These are phyloP conservation scores for Aspidiotus rigidus DNA, from an alignment of 2,888 invertebrate genomes.

Conservation along the genomic window DNA sequence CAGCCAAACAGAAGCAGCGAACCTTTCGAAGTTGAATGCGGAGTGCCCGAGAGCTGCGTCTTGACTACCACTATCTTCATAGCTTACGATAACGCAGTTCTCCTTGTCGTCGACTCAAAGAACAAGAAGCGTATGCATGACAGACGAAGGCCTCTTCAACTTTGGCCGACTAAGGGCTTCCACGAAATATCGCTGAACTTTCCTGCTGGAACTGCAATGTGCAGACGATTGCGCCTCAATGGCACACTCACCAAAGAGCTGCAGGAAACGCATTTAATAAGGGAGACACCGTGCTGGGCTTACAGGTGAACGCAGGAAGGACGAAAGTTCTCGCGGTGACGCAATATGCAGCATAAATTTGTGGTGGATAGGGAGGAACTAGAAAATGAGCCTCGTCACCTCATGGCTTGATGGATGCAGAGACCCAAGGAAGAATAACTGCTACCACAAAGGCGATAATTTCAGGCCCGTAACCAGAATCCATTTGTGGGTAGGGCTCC, in stretches of 20 bases:
- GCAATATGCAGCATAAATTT: not conserved
- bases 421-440: not conserved
- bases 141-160: not conserved
- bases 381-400: conserved; percentile 2
- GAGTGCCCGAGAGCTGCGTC: not conserved
- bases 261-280: not conserved
- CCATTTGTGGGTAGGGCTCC: no score
- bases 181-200: not conserved
- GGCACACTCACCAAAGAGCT: not conserved
- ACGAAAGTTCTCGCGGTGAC: not conserved
- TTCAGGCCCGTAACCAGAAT: no score
- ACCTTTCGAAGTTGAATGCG: not conserved
- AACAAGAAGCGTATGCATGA: not conserved
- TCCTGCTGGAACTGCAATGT: not conserved
- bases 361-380: not conserved
- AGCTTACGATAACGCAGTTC: not conserved
- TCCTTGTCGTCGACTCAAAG: not conserved
- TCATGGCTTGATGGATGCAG: not conserved
- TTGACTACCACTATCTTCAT: not conserved
- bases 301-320: not conserved
- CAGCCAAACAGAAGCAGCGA: not conserved
- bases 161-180: not conserved
- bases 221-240: not conserved
- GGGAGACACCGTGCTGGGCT: not conserved
- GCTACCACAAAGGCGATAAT: not conserved